A percentile compares a stretch with the other conserved stretches of the same genome.
Conservation (phyloP, 2,113 vertebrate species). For the Hassar affinis region DNA sequence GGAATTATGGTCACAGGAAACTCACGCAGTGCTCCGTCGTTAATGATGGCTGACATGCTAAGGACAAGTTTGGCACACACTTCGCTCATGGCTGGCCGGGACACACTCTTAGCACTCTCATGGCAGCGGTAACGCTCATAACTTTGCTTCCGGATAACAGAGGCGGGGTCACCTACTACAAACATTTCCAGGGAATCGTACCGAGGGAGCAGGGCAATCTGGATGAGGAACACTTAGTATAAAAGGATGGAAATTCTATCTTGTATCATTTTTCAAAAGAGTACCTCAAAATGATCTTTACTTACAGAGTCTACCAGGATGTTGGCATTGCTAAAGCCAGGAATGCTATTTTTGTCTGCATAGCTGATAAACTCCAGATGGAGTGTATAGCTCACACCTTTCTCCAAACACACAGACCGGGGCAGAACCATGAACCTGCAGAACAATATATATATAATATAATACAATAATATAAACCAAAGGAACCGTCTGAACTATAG, state of each 20-base stretch:
- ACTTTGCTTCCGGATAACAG: constrained; percentile 76
- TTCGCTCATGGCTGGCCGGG: constrained; percentile 71
- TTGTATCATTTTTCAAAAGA: neutral
- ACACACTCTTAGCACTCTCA: constrained; percentile 74
- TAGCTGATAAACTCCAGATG: constrained; percentile 83
- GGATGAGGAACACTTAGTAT: neutral
- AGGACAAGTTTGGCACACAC: constrained; percentile 82
- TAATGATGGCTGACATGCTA: constrained; percentile 86
- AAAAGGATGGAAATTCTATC: neutral
- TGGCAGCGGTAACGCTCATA: constrained; percentile 88
- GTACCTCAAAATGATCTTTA: neutral
- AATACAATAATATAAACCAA: too few relatives aligned
- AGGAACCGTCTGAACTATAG: constrained; percentile 4
- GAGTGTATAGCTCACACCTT: constrained; percentile 80
- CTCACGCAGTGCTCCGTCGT: constrained; percentile 87
- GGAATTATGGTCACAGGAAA: constrained; percentile 43
- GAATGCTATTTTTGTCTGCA: constrained; percentile 66
- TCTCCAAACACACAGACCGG: constrained; percentile 86
- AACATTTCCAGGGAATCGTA: constrained; percentile 91
- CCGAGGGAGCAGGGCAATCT: constrained; percentile 87
- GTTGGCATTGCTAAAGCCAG: constrained; percentile 63
- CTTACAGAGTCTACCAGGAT: constrained; percentile 91
- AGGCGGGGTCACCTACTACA: constrained; percentile 76
- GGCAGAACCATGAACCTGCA: constrained; percentile 79
- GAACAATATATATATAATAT: neutral